Evolutionary conservation across 1,140 invertebrate genomes (phyloP).

Genomic region (Diabrotica virgifera): DNA sequence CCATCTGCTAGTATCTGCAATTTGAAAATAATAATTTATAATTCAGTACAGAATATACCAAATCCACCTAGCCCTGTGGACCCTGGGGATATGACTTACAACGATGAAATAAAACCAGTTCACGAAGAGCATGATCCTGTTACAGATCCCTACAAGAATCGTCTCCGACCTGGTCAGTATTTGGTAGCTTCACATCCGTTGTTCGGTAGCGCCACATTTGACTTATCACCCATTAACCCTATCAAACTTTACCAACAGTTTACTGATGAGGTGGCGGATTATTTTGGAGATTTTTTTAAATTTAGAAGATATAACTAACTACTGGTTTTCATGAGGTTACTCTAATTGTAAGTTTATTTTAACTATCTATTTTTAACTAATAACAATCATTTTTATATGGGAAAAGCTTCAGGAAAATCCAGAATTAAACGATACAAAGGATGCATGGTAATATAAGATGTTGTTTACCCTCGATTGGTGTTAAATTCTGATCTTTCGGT

Average conservation of each 20-base stretch:
- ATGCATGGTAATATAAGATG: no score
- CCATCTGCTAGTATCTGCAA: no score
- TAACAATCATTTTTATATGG: no score
- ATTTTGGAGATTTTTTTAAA: conserved; percentile 4
- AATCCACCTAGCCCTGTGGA: conserved; percentile 11
- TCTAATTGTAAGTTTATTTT: no score
- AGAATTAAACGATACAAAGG: no score
- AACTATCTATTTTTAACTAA: no score
- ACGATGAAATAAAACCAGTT: conserved; percentile 28
- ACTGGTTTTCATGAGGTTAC: no score
- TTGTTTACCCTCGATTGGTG: no score
- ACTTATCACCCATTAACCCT: conserved; percentile 25
- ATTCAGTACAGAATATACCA: conserved; percentile 11
- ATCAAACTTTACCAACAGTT: conserved; percentile 24
- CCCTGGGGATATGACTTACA: conserved; percentile 27
- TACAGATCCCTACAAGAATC: conserved; percentile 28
- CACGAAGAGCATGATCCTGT: conserved; percentile 30
- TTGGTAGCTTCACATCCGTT: conserved; percentile 24
- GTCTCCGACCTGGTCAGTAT: conserved; percentile 24
- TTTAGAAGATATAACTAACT: neutral
- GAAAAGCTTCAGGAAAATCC: no score
- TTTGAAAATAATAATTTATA: neutral
- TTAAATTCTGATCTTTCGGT: no score
- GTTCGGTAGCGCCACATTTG: conserved; percentile 22
- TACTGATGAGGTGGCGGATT: conserved; percentile 18